These are phyloP conservation scores for Erebia epiphron DNA, from an alignment of 2,888 invertebrate genomes.

Conservation along the genomic window DNA sequence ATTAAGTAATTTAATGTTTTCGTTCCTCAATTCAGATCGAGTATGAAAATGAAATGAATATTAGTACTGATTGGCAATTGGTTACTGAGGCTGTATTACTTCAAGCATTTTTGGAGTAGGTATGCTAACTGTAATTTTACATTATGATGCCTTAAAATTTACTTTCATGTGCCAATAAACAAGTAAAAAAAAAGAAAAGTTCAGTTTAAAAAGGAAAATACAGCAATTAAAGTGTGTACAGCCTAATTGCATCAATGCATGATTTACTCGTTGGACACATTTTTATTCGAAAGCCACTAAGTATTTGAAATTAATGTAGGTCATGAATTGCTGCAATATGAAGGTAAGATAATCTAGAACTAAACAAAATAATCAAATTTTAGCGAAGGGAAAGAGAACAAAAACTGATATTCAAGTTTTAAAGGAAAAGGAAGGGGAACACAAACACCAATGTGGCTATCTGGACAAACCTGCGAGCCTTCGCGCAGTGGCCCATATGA, in stretches of 20 bases:
- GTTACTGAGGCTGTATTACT: constrained; percentile 73
- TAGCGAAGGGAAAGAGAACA: constrained; percentile 30
- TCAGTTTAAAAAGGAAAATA: constrained; percentile 52
- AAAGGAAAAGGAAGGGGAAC: constrained; percentile 71
- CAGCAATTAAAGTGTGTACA: constrained; percentile 62
- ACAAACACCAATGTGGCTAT: constrained; percentile 80
- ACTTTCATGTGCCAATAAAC: constrained; percentile 83
- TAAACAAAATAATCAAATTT: constrained; percentile 19
- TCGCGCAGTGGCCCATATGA: constrained; percentile 87
- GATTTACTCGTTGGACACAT: constrained; percentile 28
- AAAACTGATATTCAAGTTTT: constrained; percentile 47
- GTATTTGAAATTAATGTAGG: constrained; percentile 22
- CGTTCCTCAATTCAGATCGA: constrained; percentile 79
- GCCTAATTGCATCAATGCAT: constrained; percentile 65
- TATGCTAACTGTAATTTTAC: constrained; percentile 45
- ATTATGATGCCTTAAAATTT: constrained; percentile 54
- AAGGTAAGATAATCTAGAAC: constrained; percentile 45
- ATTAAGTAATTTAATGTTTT: constrained; percentile 39
- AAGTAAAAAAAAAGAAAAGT: constrained; percentile 59
- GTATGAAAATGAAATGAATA: constrained; percentile 48
- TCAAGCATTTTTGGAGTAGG: constrained; percentile 51
- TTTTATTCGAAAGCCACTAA: constrained; percentile 17
- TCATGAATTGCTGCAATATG: constrained; percentile 63
- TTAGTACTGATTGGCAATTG: constrained; percentile 49
- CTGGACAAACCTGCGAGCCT: constrained; percentile 85